Evolutionary conservation across 2,888 invertebrate species (phyloP).

Genomic region (Euspilapteryx auroguttella): DNA sequence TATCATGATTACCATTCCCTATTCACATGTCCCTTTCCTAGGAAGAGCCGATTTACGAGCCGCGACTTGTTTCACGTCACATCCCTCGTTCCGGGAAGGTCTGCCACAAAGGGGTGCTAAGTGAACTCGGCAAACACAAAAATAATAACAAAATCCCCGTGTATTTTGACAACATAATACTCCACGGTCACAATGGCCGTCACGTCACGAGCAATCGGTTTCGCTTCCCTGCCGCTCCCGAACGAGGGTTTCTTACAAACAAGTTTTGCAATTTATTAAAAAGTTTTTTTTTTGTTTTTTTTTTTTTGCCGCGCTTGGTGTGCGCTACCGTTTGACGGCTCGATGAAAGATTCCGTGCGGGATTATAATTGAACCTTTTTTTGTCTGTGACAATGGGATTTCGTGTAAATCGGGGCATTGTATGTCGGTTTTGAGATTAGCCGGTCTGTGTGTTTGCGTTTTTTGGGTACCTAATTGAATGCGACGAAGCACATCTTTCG

Average conservation of each 20-base stretch:
- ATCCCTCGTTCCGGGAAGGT: conserved; percentile 46
- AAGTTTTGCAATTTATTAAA: conserved; percentile 57
- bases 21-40: conserved; percentile 40
- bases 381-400: conserved; percentile 43
- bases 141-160: conserved; percentile 59
- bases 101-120: conserved; percentile 50
- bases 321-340: conserved; percentile 51
- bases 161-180: conserved; percentile 62
- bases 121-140: conserved; percentile 57
- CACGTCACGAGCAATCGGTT: conserved; percentile 57
- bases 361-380: conserved; percentile 61
- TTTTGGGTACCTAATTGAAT: conserved; percentile 30
- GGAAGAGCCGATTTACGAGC: conserved; percentile 39
- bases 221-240: conserved; percentile 48
- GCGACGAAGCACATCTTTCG: not conserved
- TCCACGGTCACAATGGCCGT: conserved; percentile 51
- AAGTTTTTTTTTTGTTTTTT: conserved; percentile 14
- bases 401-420: conserved; percentile 42
- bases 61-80: conserved; percentile 34
- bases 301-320: conserved; percentile 27
- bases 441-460: conserved; percentile 22
- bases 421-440: conserved; percentile 38
- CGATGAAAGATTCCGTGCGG: conserved; percentile 38
- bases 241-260: conserved; percentile 47
- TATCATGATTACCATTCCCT: conserved; percentile 35